Evolutionary conservation across 1,140 invertebrate species (phyloP).

Genomic region (Potamilus streckersoni): DNA sequence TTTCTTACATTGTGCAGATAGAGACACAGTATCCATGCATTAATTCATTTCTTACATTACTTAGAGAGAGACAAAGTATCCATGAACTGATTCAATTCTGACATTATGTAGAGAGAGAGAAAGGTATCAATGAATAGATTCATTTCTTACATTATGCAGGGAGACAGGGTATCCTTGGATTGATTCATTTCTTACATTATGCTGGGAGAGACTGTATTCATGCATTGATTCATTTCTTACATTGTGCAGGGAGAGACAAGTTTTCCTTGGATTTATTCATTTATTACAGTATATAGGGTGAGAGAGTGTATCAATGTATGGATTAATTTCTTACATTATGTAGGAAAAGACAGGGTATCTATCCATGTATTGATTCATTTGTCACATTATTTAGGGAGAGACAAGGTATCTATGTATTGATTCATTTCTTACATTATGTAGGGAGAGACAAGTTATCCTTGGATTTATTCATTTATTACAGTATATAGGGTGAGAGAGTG

Average conservation of each 20-base stretch:
- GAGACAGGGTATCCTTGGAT: slow-evolving; percentile 67
- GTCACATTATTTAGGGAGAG: slow-evolving; percentile 75
- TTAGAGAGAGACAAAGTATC: slow-evolving; percentile 64
- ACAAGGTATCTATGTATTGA: no score
- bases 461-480: slow-evolving; percentile 29
- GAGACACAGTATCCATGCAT: no score
- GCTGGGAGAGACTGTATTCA: slow-evolving; percentile 59
- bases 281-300: no score
- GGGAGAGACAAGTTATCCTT: slow-evolving; percentile 66
- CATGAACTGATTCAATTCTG: no score
- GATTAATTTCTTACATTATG: slow-evolving; percentile 10
- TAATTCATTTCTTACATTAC: no score
- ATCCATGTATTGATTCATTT: slow-evolving; percentile 71
- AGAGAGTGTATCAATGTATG: no score
- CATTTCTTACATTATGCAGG: slow-evolving; percentile 37
- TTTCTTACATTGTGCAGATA: no score
- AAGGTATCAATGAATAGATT: no score
- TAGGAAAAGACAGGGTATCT: slow-evolving; percentile 65
- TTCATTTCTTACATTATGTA: slow-evolving; percentile 11
- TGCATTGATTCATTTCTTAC: no score
- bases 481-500: slow-evolving; percentile 57
- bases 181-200: slow-evolving; percentile 77
- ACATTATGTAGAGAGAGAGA: accelerated
- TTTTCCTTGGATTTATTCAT: no score
- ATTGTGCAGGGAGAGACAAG: slow-evolving; percentile 70